phyloP scores from a whole-genome alignment of 2,888 invertebrate species.

The Catocala fraxini region DNA sequence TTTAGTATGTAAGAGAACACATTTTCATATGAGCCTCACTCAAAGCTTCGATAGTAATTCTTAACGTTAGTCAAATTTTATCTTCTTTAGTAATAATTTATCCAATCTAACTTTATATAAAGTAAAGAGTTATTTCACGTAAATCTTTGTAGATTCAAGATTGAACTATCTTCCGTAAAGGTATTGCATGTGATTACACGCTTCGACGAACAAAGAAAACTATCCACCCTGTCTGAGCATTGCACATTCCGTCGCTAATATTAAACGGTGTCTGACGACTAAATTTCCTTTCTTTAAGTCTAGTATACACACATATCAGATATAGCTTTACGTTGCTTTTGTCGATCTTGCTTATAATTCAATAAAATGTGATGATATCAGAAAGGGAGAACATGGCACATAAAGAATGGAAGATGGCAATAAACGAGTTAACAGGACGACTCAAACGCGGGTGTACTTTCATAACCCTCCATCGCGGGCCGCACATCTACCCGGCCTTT shows the following conservation, averaged over 20 bases:
- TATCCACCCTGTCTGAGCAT: conserved; percentile 49
- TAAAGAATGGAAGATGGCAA: conserved; percentile 67
- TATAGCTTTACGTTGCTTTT: conserved; percentile 22
- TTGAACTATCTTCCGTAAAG: conserved; percentile 10
- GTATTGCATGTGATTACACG: conserved; percentile 74
- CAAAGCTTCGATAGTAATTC: too few species aligned
- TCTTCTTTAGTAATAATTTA: too few species aligned
- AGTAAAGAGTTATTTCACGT: neutral
- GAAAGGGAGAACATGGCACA: conserved; percentile 54
- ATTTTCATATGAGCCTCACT: neutral
- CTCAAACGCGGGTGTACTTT: conserved; percentile 46
- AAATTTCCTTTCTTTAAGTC: conserved; percentile 17
- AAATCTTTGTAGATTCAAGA: too few species aligned
- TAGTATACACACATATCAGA: conserved; percentile 20
- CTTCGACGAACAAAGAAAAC: conserved; percentile 77
- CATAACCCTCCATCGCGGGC: conserved; percentile 40
- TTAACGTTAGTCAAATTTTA: too few species aligned
- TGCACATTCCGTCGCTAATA: conserved; percentile 64
- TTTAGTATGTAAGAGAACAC: conserved; percentile 18
- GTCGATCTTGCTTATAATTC: conserved; percentile 53
- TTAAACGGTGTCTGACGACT: conserved; percentile 50
- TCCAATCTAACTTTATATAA: too few species aligned
- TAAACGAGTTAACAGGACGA: conserved; percentile 75
- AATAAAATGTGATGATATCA: conserved; percentile 60
- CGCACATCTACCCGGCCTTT: conserved; percentile 52